Evolutionary conservation across 2,113 vertebrate genomes (phyloP), one percentile per base, ranked within the genome.

Genomic region (Maccullochella peelii): DNA sequence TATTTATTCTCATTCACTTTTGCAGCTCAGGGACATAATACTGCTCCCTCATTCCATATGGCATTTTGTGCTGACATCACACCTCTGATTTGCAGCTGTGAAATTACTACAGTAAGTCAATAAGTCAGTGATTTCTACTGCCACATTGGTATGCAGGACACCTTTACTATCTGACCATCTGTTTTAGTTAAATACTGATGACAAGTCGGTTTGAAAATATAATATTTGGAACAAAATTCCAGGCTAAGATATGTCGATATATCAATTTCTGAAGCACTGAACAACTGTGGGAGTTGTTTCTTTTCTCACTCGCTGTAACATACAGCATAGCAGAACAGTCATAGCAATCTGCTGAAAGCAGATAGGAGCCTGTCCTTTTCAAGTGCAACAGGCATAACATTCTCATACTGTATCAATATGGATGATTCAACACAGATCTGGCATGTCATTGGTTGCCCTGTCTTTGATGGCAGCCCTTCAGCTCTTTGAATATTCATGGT

Each of bases 291-390:
- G 85, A 86, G 84, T 74, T 40, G 23, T 44, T 86, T 52, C 80
- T 93, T 90, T 90, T 91, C 91, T 90, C 54, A 23, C 59, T 44
- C 1, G 21, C 69, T 74, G 52, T 70, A 76, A 86, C 79, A 66
- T 72, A 70, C 52, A 81, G 65, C 81, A 79, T 55, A 81, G 65
- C 81, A 79, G 80, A 77, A 71, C 67, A 84, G 75, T 81, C 79
- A 67, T 36, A 61, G 73, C 66, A 83, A 77, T 93, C 74, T 92
- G 93, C 20, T 82, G 71, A 79, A 77, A 77, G 88, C 86, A 88
- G 92, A 91, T 94, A 92, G 83, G 52, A 88, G 80, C 80, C 49
- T 70, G 57, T 86, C 70, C 86, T 91, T 89, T 90, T 90, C 70
- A 85, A 81, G 69, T 83, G 79, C 57, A 93, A 89, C 73, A 88